A percentile compares a stretch with the other conserved stretches of the same genome.
Conservation (phyloP, 2,888 invertebrate genomes). For the Drosophila algonquin region DNA sequence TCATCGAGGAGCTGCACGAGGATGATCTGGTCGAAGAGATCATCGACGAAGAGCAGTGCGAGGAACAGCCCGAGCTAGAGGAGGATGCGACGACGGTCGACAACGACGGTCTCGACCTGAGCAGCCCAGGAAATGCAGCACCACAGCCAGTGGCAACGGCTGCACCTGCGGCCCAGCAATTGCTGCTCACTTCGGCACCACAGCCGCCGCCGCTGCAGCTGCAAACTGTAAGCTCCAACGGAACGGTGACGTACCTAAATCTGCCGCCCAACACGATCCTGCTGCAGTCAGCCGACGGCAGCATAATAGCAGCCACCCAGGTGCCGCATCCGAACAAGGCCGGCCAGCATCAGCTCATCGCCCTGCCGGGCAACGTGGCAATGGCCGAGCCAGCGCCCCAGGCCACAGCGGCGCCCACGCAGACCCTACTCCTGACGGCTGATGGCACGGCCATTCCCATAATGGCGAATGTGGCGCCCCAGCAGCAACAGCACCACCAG, state of each 20-base stretch:
- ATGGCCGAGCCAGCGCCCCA: conserved; percentile 38
- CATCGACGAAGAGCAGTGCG: conserved; percentile 69
- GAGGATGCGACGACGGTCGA: conserved; percentile 31
- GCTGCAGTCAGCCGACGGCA: conserved; percentile 79
- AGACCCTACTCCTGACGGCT: conserved; percentile 74
- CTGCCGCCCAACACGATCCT: conserved; percentile 80
- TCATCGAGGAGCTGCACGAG: conserved; percentile 69
- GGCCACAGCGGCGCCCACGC: conserved; percentile 48
- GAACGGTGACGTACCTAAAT: conserved; percentile 80
- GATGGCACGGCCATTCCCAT: conserved; percentile 77
- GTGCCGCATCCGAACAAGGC: conserved; percentile 71
- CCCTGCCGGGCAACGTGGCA: conserved; percentile 61
- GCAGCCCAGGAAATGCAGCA: conserved; percentile 5
- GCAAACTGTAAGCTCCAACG: conserved; percentile 80
- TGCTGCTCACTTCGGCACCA: conserved; percentile 36
- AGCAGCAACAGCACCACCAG: conserved; percentile 32
- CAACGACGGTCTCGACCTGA: conserved; percentile 50
- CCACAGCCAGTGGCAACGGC: background rate
- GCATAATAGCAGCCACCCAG: conserved; percentile 73
- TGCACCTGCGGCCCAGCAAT: conserved; percentile 12
- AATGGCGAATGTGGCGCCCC: conserved; percentile 59
- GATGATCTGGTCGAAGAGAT: conserved; percentile 78
- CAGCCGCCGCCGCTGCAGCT: conserved; percentile 74
- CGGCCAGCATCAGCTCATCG: conserved; percentile 76
- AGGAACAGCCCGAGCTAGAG: conserved; percentile 48